Base-by-base conservation (phyloP, 2,113 vertebrate genomes). In the Cairina moschata region DNA sequence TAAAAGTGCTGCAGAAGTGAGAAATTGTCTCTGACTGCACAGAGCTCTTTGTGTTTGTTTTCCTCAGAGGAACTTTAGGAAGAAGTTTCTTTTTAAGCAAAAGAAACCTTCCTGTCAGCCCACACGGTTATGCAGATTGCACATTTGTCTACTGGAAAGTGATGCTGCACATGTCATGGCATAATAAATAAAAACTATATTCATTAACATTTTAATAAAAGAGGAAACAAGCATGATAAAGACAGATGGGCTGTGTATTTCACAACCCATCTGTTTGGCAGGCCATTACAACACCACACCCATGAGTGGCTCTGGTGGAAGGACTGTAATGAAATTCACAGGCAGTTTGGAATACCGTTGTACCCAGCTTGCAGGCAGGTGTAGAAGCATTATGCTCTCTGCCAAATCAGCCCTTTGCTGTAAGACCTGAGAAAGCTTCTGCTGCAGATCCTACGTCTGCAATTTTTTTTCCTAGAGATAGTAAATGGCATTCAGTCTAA, bases 131-230 rank as follows among this genome's bases (percentile, higher is more conserved):
- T 90, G 96, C 95, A 96, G 96, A 95, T 76, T 85, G 92, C 96
- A 94, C 92, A 96, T 94, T 87, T 94, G 93, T 95, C 97, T 97
- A 95, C 91, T 94, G 94, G 96, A 97, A 97, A 94, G 94, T 86
- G 97, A 97, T 88, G 97, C 93, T 65, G 94, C 96, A 96, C 95
- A 95, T 96, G 95, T 83, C 97, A 95, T 31, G 79, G 95, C 92
- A 77, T 96, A 98, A 98, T 97, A 98, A 98, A 98, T 98, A 98
- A 97, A 98, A 97, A 97, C 98, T 96, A 96, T 97, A 97, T 97
- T 97, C 97, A 97, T 98, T 98, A 98, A 97, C 97, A 97, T 98
- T 97, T 98, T 98, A 97, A 98, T 98, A 98, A 97, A 98, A 97
- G 97, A 97, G 97, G 97, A 97, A 98, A 97, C 91, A 96, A 97